Evolutionary conservation across 92 coral and sea anemone species (phyloP).

Genomic region (Actinostola sp.): DNA sequence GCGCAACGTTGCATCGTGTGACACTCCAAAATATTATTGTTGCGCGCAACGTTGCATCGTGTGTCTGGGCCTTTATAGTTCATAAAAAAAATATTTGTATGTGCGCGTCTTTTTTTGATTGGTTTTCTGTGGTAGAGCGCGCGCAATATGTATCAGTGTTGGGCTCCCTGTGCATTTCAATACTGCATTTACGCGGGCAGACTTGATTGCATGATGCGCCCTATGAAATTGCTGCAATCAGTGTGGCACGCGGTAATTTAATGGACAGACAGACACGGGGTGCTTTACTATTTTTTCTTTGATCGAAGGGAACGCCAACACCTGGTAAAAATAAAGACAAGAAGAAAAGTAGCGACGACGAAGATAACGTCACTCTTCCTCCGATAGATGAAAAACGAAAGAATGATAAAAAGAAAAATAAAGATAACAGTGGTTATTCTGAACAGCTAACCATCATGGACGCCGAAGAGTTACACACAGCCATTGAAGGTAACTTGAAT

Average conservation of each 20-base stretch:
- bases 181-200: no score
- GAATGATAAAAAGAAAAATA: slow-evolving; percentile 37
- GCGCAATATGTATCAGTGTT: no score
- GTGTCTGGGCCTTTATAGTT: no score
- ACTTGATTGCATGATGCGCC: no score
- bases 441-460: slow-evolving; percentile 78
- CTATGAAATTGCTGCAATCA: no score
- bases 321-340: slow-evolving; percentile 25
- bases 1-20: no score
- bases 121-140: background rate
- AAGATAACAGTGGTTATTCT: slow-evolving; percentile 49
- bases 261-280: no score
- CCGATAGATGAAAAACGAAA: slow-evolving; percentile 72
- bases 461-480: slow-evolving; percentile 79
- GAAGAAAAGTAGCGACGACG: slow-evolving; percentile 48
- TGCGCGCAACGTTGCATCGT: no score
- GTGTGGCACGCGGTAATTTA: no score
- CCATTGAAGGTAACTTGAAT: slow-evolving; percentile 72
- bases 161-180: no score
- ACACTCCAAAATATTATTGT: no score
- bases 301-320: slow-evolving; percentile 59
- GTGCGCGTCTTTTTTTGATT: background rate
- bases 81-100: no score
- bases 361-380: slow-evolving; percentile 80
- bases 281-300: background rate